A percentile compares a stretch with the other conserved stretches of the same genome.
These are phyloP conservation scores for Echeneis naucrates DNA, from an alignment of 2,797 vertebrate genomes.

Conservation along the genomic window DNA sequence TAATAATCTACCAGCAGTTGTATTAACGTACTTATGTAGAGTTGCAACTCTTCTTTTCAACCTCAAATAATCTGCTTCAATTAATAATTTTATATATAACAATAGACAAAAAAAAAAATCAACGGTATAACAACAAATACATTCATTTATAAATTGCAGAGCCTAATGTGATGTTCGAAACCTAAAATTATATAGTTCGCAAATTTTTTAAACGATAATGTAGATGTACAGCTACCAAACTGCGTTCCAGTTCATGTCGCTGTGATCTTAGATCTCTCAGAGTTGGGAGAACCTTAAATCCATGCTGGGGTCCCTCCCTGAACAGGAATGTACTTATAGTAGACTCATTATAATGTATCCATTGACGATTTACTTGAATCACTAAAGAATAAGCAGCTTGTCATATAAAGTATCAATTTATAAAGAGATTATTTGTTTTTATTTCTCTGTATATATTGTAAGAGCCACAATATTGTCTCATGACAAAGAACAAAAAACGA, in stretches of 20 bases:
- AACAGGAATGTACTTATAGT: background rate
- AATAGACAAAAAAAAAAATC: background rate
- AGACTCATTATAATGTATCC: too few relatives aligned
- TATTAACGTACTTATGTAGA: background rate
- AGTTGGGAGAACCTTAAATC: background rate
- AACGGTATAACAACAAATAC: too few relatives aligned
- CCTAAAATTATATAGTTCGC: too few relatives aligned
- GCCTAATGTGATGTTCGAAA: too few relatives aligned
- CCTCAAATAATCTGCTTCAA: background rate
- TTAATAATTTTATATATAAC: too few relatives aligned
- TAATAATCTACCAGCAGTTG: background rate
- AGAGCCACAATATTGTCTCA: background rate
- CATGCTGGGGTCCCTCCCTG: background rate
- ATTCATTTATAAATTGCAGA: background rate
- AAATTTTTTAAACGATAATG: background rate
- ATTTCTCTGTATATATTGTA: background rate
- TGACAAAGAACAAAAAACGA: constrained; percentile 5
- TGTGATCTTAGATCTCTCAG: background rate
- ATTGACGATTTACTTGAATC: background rate
- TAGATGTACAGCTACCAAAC: too few relatives aligned
- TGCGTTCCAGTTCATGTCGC: too few relatives aligned
- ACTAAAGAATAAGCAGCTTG: background rate
- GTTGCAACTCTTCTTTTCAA: background rate
- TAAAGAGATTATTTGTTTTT: background rate
- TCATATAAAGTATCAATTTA: background rate